phyloP scores from a whole-genome alignment of 1,140 invertebrate genomes.

The Diachasmimorpha longicaudata region DNA sequence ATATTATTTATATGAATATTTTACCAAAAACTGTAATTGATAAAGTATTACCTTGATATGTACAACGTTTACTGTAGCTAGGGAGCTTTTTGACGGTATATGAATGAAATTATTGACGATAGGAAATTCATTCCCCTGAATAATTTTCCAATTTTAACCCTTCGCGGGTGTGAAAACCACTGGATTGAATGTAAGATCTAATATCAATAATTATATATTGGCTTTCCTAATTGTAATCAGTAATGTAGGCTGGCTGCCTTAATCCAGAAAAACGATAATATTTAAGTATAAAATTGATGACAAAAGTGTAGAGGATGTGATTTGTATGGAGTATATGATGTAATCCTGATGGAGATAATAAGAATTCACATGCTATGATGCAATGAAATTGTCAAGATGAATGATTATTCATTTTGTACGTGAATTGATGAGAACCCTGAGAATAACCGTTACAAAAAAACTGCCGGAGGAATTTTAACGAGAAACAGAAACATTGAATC shows the following conservation, averaged over 20 bases:
- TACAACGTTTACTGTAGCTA: not conserved
- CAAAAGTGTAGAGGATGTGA: not conserved
- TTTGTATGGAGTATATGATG: not conserved
- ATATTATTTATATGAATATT: not conserved
- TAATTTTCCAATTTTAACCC: not conserved
- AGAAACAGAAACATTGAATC: not conserved
- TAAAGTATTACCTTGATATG: not conserved
- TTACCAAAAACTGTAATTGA: not conserved
- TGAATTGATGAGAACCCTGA: not conserved
- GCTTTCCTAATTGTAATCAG: not conserved
- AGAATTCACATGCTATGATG: not conserved
- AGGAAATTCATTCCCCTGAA: not conserved
- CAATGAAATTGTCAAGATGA: not conserved
- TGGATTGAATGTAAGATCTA: not conserved
- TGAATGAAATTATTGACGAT: not conserved
- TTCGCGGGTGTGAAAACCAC: not conserved
- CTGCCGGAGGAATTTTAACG: not conserved
- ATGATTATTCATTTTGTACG: not conserved
- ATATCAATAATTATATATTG: not conserved
- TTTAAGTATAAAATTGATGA: not conserved
- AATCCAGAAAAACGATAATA: not conserved
- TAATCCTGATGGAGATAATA: not conserved
- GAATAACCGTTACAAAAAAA: not conserved
- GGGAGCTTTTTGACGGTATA: not conserved
- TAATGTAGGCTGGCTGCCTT: not conserved